Percentiles rank a stretch among this genome's conserved stretches.
phyloP scores from a whole-genome alignment of 2,113 vertebrate species.

The Solea senegalensis region DNA sequence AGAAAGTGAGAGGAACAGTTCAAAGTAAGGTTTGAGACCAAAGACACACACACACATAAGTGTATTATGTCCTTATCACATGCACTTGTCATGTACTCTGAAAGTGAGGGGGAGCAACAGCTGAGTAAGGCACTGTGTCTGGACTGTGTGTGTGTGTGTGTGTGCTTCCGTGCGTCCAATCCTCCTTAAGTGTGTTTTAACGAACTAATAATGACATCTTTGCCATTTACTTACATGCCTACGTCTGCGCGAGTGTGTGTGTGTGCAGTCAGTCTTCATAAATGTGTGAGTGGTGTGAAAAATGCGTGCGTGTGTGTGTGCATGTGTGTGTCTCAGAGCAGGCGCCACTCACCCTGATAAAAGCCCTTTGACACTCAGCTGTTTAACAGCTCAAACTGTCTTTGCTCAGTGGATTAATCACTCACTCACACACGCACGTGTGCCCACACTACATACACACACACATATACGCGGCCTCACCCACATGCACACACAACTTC shows the following conservation, averaged over 20 bases:
- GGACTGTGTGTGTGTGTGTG: conserved; percentile 17
- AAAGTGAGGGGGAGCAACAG: conserved; percentile 66
- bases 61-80: conserved; percentile 56
- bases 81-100: conserved; percentile 53
- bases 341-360: conserved; percentile 72
- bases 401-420: conserved; percentile 67
- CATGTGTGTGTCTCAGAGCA: conserved; percentile 40
- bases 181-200: conserved; percentile 11
- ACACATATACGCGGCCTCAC: not conserved
- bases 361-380: conserved; percentile 79
- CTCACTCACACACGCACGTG: conserved; percentile 36
- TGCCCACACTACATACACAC: conserved; percentile 29
- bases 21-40: too few relatives aligned
- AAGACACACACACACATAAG: conserved; percentile 12
- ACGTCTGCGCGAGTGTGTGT: conserved; percentile 6
- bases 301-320: conserved; percentile 13
- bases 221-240: conserved; percentile 10
- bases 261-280: conserved; percentile 1
- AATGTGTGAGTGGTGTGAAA: conserved; percentile 34
- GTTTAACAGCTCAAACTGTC: conserved; percentile 74
- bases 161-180: not conserved
- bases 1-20: too few relatives aligned
- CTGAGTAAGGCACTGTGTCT: conserved; percentile 43
- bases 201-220: conserved; percentile 4
- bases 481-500: conserved; percentile 25